Percentiles rank a stretch among this genome's conserved stretches.
Conservation (phyloP, 2,888 invertebrate species). For the Bibio marci region DNA sequence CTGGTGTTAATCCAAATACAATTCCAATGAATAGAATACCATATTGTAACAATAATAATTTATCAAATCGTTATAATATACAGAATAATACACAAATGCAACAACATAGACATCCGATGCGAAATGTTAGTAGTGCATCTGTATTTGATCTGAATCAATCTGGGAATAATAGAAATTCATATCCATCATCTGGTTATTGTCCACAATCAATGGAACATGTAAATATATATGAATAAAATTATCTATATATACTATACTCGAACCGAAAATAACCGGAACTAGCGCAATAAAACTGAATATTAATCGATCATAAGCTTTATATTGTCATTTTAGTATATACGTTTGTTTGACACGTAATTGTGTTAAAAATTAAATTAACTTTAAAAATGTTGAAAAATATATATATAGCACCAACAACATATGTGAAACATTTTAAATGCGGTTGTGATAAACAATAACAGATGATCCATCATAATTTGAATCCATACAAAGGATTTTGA, state of each 20-base stretch:
- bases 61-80: slow-evolving; percentile 10
- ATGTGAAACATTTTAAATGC: too few relatives aligned
- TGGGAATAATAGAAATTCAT: slow-evolving; percentile 19
- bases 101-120: slow-evolving; percentile 8
- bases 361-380: too few relatives aligned
- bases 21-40: slow-evolving; percentile 20
- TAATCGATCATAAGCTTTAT: too few relatives aligned
- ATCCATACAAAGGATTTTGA: too few relatives aligned
- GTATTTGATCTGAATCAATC: slow-evolving; percentile 35
- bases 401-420: too few relatives aligned
- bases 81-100: slow-evolving; percentile 5
- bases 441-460: too few relatives aligned
- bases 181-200: slow-evolving; percentile 23
- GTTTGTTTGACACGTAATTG: too few relatives aligned
- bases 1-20: too few relatives aligned
- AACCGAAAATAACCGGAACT: background rate
- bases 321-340: too few relatives aligned
- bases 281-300: too few relatives aligned
- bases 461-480: too few relatives aligned
- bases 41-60: background rate
- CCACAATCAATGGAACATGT: slow-evolving; percentile 41
- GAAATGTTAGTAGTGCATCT: slow-evolving; percentile 33
- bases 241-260: background rate
- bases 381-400: too few relatives aligned
- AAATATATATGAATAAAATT: slow-evolving; percentile 10